phyloP scores from a whole-genome alignment of 2,888 invertebrate species.

The Anthrax anthrax region DNA sequence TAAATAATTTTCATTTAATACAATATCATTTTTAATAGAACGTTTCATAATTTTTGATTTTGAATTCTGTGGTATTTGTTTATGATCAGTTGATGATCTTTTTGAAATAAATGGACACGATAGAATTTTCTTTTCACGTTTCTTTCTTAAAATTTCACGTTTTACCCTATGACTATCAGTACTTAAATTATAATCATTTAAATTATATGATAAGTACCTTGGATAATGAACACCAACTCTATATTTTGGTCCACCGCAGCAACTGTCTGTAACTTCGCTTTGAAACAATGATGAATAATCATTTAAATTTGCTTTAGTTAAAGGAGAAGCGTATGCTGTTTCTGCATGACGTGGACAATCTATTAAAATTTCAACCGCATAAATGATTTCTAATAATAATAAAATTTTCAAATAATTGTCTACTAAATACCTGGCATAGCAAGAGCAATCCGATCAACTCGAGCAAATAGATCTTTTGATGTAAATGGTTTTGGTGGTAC shows the following conservation, averaged over 20 bases:
- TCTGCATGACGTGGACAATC: background rate
- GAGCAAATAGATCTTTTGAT: slow-evolving; percentile 19
- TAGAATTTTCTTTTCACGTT: background rate
- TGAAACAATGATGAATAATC: too few relatives aligned
- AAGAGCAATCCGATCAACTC: slow-evolving; percentile 21
- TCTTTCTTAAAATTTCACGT: background rate
- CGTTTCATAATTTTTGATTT: background rate
- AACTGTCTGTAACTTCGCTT: background rate
- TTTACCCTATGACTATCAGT: slow-evolving; percentile 1
- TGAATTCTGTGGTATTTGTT: background rate
- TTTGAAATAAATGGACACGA: background rate
- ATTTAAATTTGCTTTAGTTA: background rate
- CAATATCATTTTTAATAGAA: background rate
- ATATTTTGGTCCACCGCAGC: background rate
- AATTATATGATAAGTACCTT: slow-evolving; percentile 1
- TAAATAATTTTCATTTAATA: slow-evolving; percentile 1
- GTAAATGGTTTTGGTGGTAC: slow-evolving; percentile 11
- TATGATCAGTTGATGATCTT: background rate
- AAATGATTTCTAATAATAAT: background rate
- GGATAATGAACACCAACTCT: background rate
- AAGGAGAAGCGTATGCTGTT: background rate
- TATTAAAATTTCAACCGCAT: background rate
- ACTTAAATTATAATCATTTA: background rate
- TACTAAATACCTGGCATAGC: slow-evolving; percentile 24
- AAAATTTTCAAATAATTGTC: too few relatives aligned